Percentiles rank a stretch among this genome's conserved stretches.
These are phyloP conservation scores for Notarius quadriscutis DNA, from an alignment of 2,113 vertebrate species.

Conservation along the genomic window DNA sequence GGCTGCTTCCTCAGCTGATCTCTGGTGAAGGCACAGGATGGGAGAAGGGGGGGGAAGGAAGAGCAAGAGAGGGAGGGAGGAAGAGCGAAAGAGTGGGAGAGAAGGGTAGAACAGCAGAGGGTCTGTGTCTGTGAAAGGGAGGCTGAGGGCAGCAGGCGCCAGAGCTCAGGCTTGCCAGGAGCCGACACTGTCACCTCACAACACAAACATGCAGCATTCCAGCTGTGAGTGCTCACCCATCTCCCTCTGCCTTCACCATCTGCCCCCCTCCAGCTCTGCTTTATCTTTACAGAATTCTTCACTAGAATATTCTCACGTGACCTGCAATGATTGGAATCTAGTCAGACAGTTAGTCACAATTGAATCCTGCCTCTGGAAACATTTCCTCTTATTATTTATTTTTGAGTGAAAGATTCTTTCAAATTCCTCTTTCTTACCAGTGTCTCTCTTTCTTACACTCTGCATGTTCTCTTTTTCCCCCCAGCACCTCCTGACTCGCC, in stretches of 20 bases:
- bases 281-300: neutral
- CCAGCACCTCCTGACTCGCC: slow-evolving; percentile 22
- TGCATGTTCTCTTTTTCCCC: neutral
- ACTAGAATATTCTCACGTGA: slow-evolving; percentile 41
- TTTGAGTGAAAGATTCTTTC: neutral
- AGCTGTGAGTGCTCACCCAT: slow-evolving; percentile 61
- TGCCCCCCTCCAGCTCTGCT: neutral
- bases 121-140: slow-evolving; percentile 33
- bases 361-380: neutral
- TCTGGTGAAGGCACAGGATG: slow-evolving; percentile 2
- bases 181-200: slow-evolving; percentile 62
- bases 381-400: neutral
- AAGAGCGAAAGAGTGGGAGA: slow-evolving; percentile 39
- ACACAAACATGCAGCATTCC: slow-evolving; percentile 62
- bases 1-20: slow-evolving; percentile 9
- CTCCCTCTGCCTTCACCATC: slow-evolving; percentile 21
- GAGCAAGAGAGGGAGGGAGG: slow-evolving; percentile 67
- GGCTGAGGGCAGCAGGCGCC: slow-evolving; percentile 61
- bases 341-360: neutral
- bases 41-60: slow-evolving; percentile 59
- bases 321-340: neutral
- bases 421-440: neutral
- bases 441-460: neutral
- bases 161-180: slow-evolving; percentile 45
- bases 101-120: slow-evolving; percentile 52